phyloP scores from a whole-genome alignment of 1,140 invertebrate genomes.

The Xylocopa sonorina region DNA sequence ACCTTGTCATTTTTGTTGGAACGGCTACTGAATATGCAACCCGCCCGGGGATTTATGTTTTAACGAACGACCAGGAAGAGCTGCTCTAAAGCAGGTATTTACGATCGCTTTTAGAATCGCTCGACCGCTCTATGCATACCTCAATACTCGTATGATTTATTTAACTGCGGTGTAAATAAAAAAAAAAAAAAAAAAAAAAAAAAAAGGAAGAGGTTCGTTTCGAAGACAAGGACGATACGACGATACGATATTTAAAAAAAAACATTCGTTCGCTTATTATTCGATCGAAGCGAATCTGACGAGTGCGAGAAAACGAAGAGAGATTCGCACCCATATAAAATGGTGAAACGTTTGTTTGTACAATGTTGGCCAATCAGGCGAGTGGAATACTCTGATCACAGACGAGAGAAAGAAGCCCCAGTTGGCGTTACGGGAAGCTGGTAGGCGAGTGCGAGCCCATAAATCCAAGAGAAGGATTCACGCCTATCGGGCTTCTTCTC shows the following conservation, averaged over 20 bases:
- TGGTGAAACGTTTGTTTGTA: too few species aligned
- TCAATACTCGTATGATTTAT: too few species aligned
- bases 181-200: too few species aligned
- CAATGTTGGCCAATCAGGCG: too few species aligned
- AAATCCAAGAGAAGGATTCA: constrained; percentile 45
- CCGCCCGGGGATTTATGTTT: constrained; percentile 1
- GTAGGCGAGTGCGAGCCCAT: constrained; percentile 13
- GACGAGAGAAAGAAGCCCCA: background rate
- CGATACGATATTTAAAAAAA: too few species aligned
- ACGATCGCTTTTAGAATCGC: constrained; percentile 15
- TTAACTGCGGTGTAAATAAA: too few species aligned
- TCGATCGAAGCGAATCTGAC: too few species aligned
- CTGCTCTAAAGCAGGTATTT: background rate
- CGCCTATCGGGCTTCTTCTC: constrained; percentile 31
- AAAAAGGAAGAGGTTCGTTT: too few species aligned
- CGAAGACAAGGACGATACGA: too few species aligned
- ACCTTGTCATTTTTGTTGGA: constrained; percentile 8
- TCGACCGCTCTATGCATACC: background rate
- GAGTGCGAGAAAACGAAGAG: too few species aligned
- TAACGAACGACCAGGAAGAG: constrained; percentile 27
- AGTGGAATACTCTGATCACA: background rate
- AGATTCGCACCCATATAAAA: too few species aligned
- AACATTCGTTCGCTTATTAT: too few species aligned
- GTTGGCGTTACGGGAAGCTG: background rate
- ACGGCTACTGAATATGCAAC: background rate